A percentile compares a stretch with the other conserved stretches of the same genome.
phyloP scores from a whole-genome alignment of 2,113 vertebrate genomes.

The Pelecanoides urinatrix region DNA sequence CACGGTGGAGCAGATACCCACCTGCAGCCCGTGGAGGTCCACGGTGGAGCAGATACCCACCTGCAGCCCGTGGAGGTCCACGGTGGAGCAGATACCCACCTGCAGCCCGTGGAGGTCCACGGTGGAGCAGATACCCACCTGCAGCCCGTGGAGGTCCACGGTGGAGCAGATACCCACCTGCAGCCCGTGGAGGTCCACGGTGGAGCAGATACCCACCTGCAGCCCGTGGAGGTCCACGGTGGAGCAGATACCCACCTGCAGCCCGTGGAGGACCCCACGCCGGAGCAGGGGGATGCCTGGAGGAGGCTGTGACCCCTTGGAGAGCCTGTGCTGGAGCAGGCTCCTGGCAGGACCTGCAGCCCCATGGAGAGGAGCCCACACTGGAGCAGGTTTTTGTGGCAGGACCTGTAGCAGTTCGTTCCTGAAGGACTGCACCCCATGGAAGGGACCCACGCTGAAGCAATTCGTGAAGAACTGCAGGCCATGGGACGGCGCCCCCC shows the following conservation, averaged over 20 bases:
- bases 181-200: neutral
- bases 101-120: neutral
- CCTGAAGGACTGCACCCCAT: no score
- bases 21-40: neutral
- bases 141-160: neutral
- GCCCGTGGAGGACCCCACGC: neutral
- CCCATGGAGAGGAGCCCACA: neutral
- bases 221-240: neutral
- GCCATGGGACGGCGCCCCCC: rapidly evolving
- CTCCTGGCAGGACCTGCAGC: neutral
- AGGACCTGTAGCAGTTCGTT: no score
- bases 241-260: neutral
- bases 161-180: neutral
- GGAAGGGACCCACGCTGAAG: neutral
- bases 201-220: neutral
- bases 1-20: neutral
- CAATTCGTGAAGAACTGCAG: neutral
- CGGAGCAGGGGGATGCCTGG: neutral
- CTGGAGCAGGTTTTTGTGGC: no score
- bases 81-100: neutral
- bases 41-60: neutral
- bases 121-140: neutral
- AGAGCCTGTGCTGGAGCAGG: neutral
- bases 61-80: neutral
- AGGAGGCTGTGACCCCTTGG: neutral